phyloP scores from a whole-genome alignment of 2,888 invertebrate genomes.

The Cloeon dipterum region DNA sequence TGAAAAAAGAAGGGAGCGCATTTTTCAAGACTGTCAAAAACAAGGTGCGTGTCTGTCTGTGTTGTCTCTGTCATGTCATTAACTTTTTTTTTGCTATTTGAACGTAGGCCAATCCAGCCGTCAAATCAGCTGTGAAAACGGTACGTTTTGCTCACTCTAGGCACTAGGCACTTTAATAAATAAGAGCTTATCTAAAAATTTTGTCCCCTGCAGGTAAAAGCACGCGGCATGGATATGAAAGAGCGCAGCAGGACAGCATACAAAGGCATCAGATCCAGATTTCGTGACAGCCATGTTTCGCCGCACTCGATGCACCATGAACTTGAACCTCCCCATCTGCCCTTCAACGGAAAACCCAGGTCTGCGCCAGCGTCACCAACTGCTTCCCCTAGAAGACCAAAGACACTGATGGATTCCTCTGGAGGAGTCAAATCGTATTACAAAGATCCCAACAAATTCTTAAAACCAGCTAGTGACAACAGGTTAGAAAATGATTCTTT shows the following conservation, averaged over 20 bases:
- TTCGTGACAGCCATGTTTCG: slow-evolving; percentile 11
- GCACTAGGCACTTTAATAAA: background rate
- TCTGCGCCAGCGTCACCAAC: slow-evolving; percentile 41
- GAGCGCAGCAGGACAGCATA: slow-evolving; percentile 34
- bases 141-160: slow-evolving; percentile 33
- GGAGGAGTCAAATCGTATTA: slow-evolving; percentile 15
- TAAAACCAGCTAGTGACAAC: background rate
- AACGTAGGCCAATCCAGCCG: slow-evolving; percentile 88
- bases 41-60: slow-evolving; percentile 31
- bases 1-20: slow-evolving; percentile 58
- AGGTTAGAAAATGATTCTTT: background rate
- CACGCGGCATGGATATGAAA: slow-evolving; percentile 49
- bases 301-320: too few species aligned
- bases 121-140: slow-evolving; percentile 81
- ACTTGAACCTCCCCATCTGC: slow-evolving; percentile 11
- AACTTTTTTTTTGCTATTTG: slow-evolving; percentile 28
- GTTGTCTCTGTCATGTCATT: background rate
- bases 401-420: slow-evolving; percentile 15
- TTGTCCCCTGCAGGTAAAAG: slow-evolving; percentile 43
- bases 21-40: slow-evolving; percentile 73
- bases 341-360: slow-evolving; percentile 25
- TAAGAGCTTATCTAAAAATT: background rate
- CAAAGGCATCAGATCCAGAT: slow-evolving; percentile 46
- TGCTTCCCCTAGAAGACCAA: slow-evolving; percentile 24
- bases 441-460: slow-evolving; percentile 16